A percentile compares a stretch with the other conserved stretches of the same genome.
These are phyloP conservation scores for Falco cherrug DNA, from an alignment of 2,797 vertebrate species.

Conservation along the genomic window DNA sequence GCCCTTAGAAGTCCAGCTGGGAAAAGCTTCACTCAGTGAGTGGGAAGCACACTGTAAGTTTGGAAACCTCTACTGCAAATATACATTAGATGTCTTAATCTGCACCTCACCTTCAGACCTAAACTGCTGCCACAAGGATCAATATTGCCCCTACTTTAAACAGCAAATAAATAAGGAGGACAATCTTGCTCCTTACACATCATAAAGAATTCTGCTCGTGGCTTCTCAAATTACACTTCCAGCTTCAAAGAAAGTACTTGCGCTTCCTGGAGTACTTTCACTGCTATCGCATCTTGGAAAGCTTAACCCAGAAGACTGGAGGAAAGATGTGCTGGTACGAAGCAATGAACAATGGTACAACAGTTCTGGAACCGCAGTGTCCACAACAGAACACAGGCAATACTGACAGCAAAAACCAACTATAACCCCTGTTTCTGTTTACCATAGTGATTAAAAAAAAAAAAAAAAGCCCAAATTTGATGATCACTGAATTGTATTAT, in stretches of 20 bases:
- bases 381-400: background rate
- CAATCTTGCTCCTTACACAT: slow-evolving; percentile 35
- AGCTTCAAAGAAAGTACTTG: background rate
- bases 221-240: slow-evolving; percentile 6
- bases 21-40: background rate
- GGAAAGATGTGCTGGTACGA: background rate
- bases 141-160: slow-evolving; percentile 41
- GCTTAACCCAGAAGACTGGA: background rate
- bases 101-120: slow-evolving; percentile 23
- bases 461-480: background rate
- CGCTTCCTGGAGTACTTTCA: background rate
- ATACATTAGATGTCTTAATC: slow-evolving; percentile 26
- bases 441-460: background rate
- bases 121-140: slow-evolving; percentile 29
- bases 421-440: background rate
- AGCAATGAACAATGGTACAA: background rate
- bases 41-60: background rate
- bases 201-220: background rate
- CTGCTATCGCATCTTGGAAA: background rate
- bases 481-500: background rate
- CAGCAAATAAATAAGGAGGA: slow-evolving; percentile 35
- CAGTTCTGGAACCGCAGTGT: background rate
- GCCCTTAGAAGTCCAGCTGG: background rate
- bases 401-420: background rate
- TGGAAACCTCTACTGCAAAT: slow-evolving; percentile 42